Percentiles rank a stretch among this genome's conserved stretches.
Conservation (phyloP, 2,797 vertebrate species). For the Halcyon badia region DNA sequence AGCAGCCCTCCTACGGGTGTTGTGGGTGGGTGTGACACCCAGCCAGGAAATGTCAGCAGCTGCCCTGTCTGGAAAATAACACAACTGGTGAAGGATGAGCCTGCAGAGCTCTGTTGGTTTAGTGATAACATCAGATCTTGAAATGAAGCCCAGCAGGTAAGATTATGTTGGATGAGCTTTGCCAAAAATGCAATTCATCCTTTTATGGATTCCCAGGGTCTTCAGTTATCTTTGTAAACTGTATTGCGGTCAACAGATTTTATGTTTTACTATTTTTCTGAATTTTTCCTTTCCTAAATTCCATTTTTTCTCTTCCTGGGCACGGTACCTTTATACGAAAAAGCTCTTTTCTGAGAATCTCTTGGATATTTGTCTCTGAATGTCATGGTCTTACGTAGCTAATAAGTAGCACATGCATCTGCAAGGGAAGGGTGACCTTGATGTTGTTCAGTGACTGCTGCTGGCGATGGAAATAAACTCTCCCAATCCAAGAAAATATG, state of each 20-base stretch:
- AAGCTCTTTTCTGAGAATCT: neutral
- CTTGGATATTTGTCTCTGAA: neutral
- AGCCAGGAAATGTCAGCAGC: neutral
- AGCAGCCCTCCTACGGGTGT: neutral
- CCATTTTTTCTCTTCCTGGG: neutral
- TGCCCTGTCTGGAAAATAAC: neutral
- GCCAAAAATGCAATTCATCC: neutral
- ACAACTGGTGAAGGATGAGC: neutral
- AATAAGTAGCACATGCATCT: neutral
- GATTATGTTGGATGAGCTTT: neutral
- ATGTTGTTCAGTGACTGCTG: neutral
- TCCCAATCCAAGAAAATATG: neutral
- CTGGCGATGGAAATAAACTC: neutral
- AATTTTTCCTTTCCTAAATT: neutral
- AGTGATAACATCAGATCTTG: neutral
- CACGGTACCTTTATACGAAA: neutral
- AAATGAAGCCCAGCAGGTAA: constrained; percentile 36
- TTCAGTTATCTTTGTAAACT: neutral
- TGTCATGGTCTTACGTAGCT: neutral
- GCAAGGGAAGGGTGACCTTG: constrained; percentile 13
- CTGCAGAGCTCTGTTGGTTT: neutral
- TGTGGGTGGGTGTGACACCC: neutral
- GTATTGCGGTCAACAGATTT: neutral
- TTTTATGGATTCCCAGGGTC: neutral
- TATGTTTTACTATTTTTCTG: neutral